A percentile compares a stretch with the other conserved stretches of the same genome.
Conservation (phyloP, 2,113 vertebrate species). For the Tangachromis dhanisi region DNA sequence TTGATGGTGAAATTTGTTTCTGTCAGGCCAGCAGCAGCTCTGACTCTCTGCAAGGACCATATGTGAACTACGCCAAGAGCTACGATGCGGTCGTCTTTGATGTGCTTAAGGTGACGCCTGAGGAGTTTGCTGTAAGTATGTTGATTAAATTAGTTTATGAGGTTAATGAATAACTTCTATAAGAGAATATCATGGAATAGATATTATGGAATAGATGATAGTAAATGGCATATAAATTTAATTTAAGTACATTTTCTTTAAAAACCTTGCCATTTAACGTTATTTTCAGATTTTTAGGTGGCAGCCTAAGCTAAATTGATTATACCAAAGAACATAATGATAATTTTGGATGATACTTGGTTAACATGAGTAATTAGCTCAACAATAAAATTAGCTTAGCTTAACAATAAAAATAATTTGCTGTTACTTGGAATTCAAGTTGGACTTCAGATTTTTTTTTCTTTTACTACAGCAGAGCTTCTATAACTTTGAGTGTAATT, state of each 20-base stretch:
- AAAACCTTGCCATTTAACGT: background rate
- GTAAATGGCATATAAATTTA: background rate
- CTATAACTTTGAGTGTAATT: background rate
- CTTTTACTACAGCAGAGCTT: background rate
- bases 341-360: background rate
- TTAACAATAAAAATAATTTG: background rate
- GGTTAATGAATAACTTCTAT: background rate
- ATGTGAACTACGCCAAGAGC: slow-evolving; percentile 90
- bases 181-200: background rate
- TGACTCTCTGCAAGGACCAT: slow-evolving; percentile 88
- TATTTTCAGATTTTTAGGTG: background rate
- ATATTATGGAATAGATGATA: background rate
- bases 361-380: background rate
- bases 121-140: slow-evolving; percentile 92
- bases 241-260: background rate
- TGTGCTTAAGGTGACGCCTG: slow-evolving; percentile 92
- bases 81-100: slow-evolving; percentile 95
- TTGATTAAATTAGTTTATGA: background rate
- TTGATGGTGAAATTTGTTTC: background rate
- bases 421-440: background rate
- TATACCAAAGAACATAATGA: background rate
- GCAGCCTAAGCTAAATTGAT: background rate
- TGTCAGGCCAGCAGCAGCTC: slow-evolving; percentile 90
- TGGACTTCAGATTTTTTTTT: background rate
- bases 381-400: background rate